These are phyloP conservation scores for Holcopasites calliopsidis DNA, from an alignment of 1,140 invertebrate genomes.

Conservation along the genomic window DNA sequence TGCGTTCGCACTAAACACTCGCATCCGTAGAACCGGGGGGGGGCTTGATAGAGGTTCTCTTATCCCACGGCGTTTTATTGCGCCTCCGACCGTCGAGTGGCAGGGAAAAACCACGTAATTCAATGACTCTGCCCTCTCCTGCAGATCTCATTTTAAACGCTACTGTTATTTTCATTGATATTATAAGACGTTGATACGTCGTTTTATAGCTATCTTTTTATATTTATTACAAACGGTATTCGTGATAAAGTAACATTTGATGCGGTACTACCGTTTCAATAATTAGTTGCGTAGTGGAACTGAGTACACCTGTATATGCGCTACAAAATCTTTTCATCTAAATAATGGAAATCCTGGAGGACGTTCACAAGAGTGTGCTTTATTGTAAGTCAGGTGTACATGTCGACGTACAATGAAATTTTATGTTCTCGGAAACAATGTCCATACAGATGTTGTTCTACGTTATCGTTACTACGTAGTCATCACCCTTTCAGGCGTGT, in stretches of 20 bases:
- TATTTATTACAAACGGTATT: too few species aligned
- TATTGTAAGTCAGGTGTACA: constrained; percentile 26
- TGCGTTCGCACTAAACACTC: constrained; percentile 59
- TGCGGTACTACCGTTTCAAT: too few species aligned
- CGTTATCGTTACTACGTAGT: neutral
- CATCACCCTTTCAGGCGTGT: neutral
- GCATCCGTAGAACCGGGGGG: constrained; percentile 39
- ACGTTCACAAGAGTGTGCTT: constrained; percentile 9
- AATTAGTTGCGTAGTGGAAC: too few species aligned
- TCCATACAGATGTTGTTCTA: neutral
- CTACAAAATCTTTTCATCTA: too few species aligned
- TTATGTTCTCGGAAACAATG: constrained; percentile 10
- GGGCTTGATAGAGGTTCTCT: constrained; percentile 39
- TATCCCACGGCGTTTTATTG: constrained; percentile 52
- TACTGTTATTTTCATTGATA: constrained; percentile 4
- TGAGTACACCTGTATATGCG: too few species aligned
- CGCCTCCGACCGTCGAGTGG: constrained; percentile 22
- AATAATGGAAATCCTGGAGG: constrained; percentile 10
- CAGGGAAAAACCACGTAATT: constrained; percentile 45
- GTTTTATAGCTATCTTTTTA: too few species aligned
- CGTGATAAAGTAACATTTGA: too few species aligned
- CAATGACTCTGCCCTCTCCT: constrained; percentile 20
- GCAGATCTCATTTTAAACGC: constrained; percentile 13
- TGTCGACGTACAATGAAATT: neutral
- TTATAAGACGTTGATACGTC: too few species aligned